These are phyloP conservation scores for Cichladusa arquata DNA, from an alignment of 2,113 vertebrate genomes.

Conservation along the genomic window DNA sequence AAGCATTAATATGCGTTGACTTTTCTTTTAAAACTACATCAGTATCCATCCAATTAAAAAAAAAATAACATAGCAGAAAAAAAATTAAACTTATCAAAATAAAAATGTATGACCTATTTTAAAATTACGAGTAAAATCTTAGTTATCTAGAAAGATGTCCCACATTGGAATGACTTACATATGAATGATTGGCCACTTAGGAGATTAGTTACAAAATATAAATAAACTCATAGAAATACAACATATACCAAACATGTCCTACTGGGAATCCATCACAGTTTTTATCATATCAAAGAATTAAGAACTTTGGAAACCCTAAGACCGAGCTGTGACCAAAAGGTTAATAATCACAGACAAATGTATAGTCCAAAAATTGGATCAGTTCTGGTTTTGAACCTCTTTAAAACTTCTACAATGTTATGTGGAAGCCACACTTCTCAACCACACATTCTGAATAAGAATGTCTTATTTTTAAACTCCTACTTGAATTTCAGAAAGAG, in stretches of 20 bases:
- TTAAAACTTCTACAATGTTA: background rate
- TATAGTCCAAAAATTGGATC: background rate
- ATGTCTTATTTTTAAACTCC: background rate
- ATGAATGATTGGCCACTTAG: background rate
- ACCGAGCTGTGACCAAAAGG: background rate
- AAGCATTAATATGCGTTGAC: background rate
- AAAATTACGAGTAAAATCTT: background rate
- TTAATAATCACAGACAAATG: background rate
- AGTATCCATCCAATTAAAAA: background rate
- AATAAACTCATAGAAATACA: background rate
- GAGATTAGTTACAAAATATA: background rate
- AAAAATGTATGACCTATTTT: background rate
- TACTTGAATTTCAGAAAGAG: background rate
- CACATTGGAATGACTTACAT: background rate
- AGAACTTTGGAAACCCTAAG: background rate
- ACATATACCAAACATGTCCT: background rate
- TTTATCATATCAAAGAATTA: background rate
- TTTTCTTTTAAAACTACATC: background rate
- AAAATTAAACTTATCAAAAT: background rate
- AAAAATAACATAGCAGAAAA: background rate
- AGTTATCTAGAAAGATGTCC: background rate
- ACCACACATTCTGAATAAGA: background rate
- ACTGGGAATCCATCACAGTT: background rate
- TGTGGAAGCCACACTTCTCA: background rate
- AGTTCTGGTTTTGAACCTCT: background rate